phyloP scores from a whole-genome alignment of 2,113 vertebrate genomes.

The Eonycteris spelaea region DNA sequence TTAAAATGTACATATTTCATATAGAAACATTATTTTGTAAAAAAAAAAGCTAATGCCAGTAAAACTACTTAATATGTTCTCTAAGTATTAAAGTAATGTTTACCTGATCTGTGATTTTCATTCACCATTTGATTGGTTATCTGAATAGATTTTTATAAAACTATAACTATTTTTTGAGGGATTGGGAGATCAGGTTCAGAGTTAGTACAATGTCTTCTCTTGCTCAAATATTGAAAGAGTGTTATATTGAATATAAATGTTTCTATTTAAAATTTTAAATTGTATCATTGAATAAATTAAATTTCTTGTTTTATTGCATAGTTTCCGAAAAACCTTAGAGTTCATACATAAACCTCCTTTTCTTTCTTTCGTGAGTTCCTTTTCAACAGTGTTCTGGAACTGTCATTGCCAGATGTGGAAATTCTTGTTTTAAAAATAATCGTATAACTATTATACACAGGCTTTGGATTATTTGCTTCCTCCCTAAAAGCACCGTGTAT shows the following conservation, averaged over 20 bases:
- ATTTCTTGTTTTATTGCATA: conserved; percentile 61
- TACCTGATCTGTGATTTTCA: conserved; percentile 6
- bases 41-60: conserved; percentile 13
- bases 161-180: not conserved
- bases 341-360: not conserved
- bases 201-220: not conserved
- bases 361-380: conserved; percentile 31
- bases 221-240: not conserved
- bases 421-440: conserved; percentile 39
- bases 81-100: conserved; percentile 19
- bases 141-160: not conserved
- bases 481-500: conserved; percentile 71
- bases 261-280: conserved; percentile 65
- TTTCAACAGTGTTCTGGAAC: conserved; percentile 64
- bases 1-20: not conserved
- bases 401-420: conserved; percentile 79
- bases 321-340: not conserved
- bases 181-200: not conserved
- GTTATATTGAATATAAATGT: not conserved
- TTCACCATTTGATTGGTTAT: conserved; percentile 27
- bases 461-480: conserved; percentile 76
- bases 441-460: conserved; percentile 72
- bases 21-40: not conserved
- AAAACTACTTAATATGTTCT: not conserved
- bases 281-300: conserved; percentile 73